Conservation (phyloP, 2,113 vertebrate species). For the Ictalurus furcatus region DNA sequence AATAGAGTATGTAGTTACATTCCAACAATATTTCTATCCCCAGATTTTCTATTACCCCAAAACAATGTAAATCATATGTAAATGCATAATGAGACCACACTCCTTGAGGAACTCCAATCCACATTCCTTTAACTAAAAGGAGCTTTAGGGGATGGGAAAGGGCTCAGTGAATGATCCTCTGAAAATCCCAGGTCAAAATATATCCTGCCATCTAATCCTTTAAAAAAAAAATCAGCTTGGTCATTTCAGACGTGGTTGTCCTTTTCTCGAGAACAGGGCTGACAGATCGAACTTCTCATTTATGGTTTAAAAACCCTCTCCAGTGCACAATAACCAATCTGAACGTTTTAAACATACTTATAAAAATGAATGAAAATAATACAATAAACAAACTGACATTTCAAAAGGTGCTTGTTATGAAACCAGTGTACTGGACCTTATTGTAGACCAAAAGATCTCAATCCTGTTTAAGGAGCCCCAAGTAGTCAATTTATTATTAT, state of each 20-base stretch:
- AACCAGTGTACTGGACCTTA: neutral
- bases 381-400: neutral
- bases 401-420: neutral
- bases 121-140: slow-evolving; percentile 23
- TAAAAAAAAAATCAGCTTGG: neutral
- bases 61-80: neutral
- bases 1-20: neutral
- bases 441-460: neutral
- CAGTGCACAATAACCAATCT: neutral
- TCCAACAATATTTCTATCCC: neutral
- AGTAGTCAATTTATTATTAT: neutral
- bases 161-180: slow-evolving; percentile 12
- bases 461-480: neutral
- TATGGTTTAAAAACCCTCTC: neutral
- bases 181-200: slow-evolving; percentile 8
- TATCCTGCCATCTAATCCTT: slow-evolving; percentile 23
- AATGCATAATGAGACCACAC: slow-evolving; percentile 21
- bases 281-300: neutral
- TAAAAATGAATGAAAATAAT: neutral
- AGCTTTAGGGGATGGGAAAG: slow-evolving; percentile 4
- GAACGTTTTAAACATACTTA: neutral
- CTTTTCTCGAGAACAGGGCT: neutral
- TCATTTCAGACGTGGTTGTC: neutral
- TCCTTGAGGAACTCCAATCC: slow-evolving; percentile 3
- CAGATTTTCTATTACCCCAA: too few species aligned